Conservation (phyloP, 2,113 vertebrate genomes). For the Damaliscus lunatus region DNA sequence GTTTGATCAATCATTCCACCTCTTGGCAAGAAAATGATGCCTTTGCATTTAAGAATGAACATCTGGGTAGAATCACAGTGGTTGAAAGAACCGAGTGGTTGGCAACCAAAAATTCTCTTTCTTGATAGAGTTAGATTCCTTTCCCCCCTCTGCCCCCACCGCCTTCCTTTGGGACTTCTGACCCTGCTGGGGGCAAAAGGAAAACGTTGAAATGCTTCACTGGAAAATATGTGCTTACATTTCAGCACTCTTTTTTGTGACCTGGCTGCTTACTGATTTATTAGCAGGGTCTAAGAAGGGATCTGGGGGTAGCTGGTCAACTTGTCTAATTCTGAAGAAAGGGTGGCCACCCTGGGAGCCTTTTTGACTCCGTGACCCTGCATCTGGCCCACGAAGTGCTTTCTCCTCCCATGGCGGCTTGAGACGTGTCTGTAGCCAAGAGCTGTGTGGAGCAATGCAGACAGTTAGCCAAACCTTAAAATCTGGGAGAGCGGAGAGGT, state of each 20-base stretch:
- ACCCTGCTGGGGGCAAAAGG: not conserved
- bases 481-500: not conserved
- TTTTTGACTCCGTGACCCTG: conserved; percentile 47
- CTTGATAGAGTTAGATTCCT: not conserved
- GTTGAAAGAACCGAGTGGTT: conserved; percentile 9
- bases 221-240: not conserved
- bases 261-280: conserved; percentile 34
- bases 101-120: conserved; percentile 36
- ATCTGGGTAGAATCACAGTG: conserved; percentile 68
- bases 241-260: not conserved
- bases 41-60: conserved; percentile 58
- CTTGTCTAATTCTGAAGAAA: conserved; percentile 24
- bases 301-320: not conserved
- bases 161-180: not conserved
- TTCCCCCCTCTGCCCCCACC: rapidly evolving
- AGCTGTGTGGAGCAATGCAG: not conserved
- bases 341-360: not conserved
- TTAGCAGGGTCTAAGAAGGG: not conserved
- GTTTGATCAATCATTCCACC: conserved; percentile 64
- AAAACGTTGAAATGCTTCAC: conserved; percentile 36
- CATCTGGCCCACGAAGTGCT: conserved; percentile 27
- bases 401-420: not conserved
- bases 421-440: not conserved
- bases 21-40: conserved; percentile 69
- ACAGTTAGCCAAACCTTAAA: not conserved